Conservation (phyloP, 2,797 vertebrate genomes). For the Octomys mimax region DNA sequence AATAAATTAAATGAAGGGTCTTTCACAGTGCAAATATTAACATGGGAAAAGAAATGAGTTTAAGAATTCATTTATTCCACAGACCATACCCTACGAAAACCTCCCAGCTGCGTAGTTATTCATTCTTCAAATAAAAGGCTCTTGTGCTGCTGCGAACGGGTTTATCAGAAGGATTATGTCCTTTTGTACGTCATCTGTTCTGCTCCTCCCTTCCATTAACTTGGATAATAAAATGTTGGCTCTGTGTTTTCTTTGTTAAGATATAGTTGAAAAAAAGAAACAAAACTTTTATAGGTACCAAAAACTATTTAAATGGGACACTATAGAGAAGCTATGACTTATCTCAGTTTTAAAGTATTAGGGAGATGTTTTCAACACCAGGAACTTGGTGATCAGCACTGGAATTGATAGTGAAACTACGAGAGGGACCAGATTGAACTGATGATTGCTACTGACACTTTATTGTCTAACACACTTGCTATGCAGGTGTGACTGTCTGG, state of each 20-base stretch:
- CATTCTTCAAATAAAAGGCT: slow-evolving; percentile 71
- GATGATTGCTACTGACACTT: background rate
- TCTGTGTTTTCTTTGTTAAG: background rate
- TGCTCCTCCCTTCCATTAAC: slow-evolving; percentile 43
- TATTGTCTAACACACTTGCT: background rate
- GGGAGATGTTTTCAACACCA: background rate
- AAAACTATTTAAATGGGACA: background rate
- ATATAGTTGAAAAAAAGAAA: slow-evolving; percentile 46
- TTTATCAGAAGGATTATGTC: slow-evolving; percentile 63
- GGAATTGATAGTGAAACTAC: background rate
- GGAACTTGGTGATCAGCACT: background rate
- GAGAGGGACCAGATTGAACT: background rate
- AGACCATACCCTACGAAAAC: slow-evolving; percentile 47
- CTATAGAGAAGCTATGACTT: background rate
- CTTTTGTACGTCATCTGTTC: slow-evolving; percentile 62
- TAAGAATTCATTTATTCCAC: slow-evolving; percentile 64
- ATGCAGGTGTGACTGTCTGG: background rate
- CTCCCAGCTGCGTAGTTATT: slow-evolving; percentile 45
- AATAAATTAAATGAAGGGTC: slow-evolving; percentile 58
- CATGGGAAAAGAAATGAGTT: slow-evolving; percentile 26
- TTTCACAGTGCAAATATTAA: slow-evolving; percentile 47
- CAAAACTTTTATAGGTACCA: slow-evolving; percentile 1
- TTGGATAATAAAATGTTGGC: slow-evolving; percentile 44
- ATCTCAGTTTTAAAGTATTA: background rate
- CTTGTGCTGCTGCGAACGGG: background rate